Percentiles rank a stretch among this genome's conserved stretches.
Conservation (phyloP, 1,140 invertebrate species). For the Danaus melanippus region DNA sequence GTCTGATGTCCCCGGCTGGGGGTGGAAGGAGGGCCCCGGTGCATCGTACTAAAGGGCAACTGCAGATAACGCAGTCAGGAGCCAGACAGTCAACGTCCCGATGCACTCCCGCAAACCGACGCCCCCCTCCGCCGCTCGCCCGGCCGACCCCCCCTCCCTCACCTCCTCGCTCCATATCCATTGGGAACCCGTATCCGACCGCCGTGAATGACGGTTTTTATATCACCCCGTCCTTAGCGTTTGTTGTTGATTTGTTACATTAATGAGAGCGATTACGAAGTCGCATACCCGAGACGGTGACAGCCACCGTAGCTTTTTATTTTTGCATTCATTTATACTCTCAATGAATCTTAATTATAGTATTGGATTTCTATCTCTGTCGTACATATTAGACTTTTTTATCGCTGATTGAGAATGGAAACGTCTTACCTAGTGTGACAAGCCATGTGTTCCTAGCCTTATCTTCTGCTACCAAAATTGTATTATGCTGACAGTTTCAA, state of each 20-base stretch:
- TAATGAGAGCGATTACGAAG: slow-evolving; percentile 58
- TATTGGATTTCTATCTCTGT: slow-evolving; percentile 9
- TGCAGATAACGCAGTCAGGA: slow-evolving; percentile 66
- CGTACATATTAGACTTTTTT: too few relatives aligned
- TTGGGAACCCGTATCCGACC: slow-evolving; percentile 63
- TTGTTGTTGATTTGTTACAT: slow-evolving; percentile 50
- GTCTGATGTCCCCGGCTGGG: slow-evolving; percentile 47
- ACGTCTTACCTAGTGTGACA: too few relatives aligned
- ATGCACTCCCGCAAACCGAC: slow-evolving; percentile 40
- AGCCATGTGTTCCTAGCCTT: too few relatives aligned
- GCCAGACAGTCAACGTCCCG: slow-evolving; percentile 69
- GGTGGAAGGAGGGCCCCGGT: slow-evolving; percentile 63
- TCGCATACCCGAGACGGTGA: slow-evolving; percentile 28
- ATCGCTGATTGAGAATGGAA: too few relatives aligned
- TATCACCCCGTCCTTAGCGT: slow-evolving; percentile 40
- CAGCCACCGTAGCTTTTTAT: slow-evolving; percentile 11
- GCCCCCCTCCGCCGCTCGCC: slow-evolving; percentile 22
- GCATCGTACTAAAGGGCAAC: slow-evolving; percentile 69
- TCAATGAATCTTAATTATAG: slow-evolving; percentile 9
- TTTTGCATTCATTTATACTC: slow-evolving; percentile 10
- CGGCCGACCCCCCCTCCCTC: slow-evolving; percentile 22
- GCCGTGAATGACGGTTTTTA: slow-evolving; percentile 55
- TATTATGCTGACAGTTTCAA: too few relatives aligned
- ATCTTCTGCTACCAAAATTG: too few relatives aligned
- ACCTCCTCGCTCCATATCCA: slow-evolving; percentile 29